phyloP scores from a whole-genome alignment of 2,113 vertebrate genomes.

The Thunnus maccoyii region DNA sequence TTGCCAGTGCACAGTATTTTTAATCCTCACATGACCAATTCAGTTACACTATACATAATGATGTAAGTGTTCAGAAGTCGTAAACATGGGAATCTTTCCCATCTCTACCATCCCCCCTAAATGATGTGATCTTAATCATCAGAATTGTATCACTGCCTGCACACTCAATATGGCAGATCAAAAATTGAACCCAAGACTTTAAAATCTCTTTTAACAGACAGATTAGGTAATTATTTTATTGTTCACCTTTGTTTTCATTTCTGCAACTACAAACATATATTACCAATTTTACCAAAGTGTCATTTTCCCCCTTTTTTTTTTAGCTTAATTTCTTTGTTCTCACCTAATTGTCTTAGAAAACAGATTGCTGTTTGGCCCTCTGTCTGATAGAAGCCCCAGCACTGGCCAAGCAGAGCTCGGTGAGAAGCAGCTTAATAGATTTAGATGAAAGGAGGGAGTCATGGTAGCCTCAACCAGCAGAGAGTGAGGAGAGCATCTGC shows the following conservation, averaged over 20 bases:
- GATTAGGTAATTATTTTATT: not conserved
- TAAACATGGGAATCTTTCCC: too few relatives aligned
- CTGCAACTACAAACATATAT: not conserved
- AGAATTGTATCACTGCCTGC: too few relatives aligned
- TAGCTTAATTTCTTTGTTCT: conserved; percentile 25
- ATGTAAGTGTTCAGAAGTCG: too few relatives aligned
- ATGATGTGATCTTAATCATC: too few relatives aligned
- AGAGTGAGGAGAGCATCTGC: conserved; percentile 85
- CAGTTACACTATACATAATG: too few relatives aligned
- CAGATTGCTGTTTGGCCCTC: conserved; percentile 23
- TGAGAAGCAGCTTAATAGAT: conserved; percentile 84
- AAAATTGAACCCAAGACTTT: not conserved
- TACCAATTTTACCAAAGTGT: too few relatives aligned
- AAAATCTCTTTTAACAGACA: not conserved
- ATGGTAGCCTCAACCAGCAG: conserved; percentile 74
- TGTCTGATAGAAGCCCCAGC: conserved; percentile 59
- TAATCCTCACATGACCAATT: too few relatives aligned
- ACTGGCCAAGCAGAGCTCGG: conserved; percentile 65
- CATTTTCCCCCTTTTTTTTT: too few relatives aligned
- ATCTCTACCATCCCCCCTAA: too few relatives aligned
- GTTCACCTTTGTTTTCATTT: not conserved
- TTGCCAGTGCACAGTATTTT: too few relatives aligned
- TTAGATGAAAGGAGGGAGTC: conserved; percentile 82
- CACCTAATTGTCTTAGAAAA: conserved; percentile 29
- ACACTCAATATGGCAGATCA: not conserved